phyloP scores from a whole-genome alignment of 2,888 invertebrate genomes.

The Zygothrica quintamaculata region DNA sequence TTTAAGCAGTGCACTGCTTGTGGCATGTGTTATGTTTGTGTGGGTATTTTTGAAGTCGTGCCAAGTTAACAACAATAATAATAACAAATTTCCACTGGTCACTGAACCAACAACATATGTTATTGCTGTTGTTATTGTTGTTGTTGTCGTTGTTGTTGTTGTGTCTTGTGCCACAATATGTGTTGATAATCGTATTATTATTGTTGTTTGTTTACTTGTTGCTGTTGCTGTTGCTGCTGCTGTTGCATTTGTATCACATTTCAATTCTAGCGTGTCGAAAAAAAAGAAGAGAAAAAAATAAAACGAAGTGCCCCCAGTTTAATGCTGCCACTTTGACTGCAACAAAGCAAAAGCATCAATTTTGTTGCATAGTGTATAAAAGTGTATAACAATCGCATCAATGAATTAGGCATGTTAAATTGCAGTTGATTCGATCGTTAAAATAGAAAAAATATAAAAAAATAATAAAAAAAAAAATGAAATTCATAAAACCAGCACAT shows the following conservation, averaged over 20 bases:
- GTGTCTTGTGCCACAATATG: constrained; percentile 14
- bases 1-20: too few relatives aligned
- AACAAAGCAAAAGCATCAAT: constrained; percentile 8
- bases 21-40: neutral
- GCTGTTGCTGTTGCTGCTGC: constrained; percentile 16
- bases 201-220: constrained; percentile 21
- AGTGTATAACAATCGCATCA: neutral
- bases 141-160: constrained; percentile 26
- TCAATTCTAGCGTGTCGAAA: constrained; percentile 67
- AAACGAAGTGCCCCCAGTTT: constrained; percentile 29
- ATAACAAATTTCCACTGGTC: constrained; percentile 55
- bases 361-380: constrained; percentile 32
- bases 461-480: constrained; percentile 28
- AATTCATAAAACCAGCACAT: constrained; percentile 28
- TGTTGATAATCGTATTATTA: constrained; percentile 53
- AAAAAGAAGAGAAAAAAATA: constrained; percentile 17
- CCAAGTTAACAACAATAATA: constrained; percentile 22
- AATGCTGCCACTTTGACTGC: constrained; percentile 13
- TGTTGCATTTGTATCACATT: constrained; percentile 47
- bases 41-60: neutral
- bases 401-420: constrained; percentile 38
- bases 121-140: constrained; percentile 25
- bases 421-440: constrained; percentile 8
- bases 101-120: constrained; percentile 59
- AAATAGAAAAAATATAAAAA: too few relatives aligned